A percentile compares a stretch with the other conserved stretches of the same genome.
These are phyloP conservation scores for Sarcophaga subvicina DNA, from an alignment of 2,888 invertebrate species.

Conservation along the genomic window DNA sequence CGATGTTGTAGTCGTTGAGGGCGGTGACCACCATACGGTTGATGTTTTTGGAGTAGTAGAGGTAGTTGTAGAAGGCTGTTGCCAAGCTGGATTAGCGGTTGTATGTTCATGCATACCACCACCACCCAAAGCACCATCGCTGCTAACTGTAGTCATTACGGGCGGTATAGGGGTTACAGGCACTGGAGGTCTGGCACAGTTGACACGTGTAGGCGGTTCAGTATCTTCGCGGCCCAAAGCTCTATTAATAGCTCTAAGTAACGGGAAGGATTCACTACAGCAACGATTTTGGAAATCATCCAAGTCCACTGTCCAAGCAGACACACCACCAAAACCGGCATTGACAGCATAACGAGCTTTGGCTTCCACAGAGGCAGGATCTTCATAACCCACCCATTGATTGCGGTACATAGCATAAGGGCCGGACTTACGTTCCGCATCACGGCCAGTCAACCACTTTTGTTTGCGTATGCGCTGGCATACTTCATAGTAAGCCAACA, in stretches of 20 bases:
- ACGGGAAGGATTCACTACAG: slow-evolving; percentile 90
- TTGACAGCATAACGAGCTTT: slow-evolving; percentile 90
- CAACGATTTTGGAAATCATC: slow-evolving; percentile 94
- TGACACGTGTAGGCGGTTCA: slow-evolving; percentile 83
- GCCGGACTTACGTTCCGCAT: slow-evolving; percentile 84
- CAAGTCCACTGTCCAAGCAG: slow-evolving; percentile 94
- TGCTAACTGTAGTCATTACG: slow-evolving; percentile 87
- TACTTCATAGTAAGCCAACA: slow-evolving; percentile 93
- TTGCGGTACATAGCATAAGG: slow-evolving; percentile 90
- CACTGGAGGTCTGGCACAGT: slow-evolving; percentile 88
- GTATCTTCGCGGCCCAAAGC: slow-evolving; percentile 86
- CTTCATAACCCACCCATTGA: slow-evolving; percentile 96
- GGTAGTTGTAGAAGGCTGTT: slow-evolving; percentile 74
- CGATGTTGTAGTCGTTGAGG: slow-evolving; percentile 80
- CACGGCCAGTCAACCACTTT: slow-evolving; percentile 86
- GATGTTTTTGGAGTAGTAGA: slow-evolving; percentile 79
- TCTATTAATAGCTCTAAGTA: slow-evolving; percentile 89
- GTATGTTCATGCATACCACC: slow-evolving; percentile 76
- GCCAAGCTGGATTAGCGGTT: slow-evolving; percentile 77
- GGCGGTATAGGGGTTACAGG: slow-evolving; percentile 90
- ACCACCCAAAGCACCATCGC: slow-evolving; percentile 82
- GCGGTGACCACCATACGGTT: slow-evolving; percentile 79
- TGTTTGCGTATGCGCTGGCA: slow-evolving; percentile 87
- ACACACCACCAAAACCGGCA: slow-evolving; percentile 90
- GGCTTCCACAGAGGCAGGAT: slow-evolving; percentile 88